Base-by-base conservation (phyloP, 2,113 vertebrate genomes). In the Orientallactaga bullata region DNA sequence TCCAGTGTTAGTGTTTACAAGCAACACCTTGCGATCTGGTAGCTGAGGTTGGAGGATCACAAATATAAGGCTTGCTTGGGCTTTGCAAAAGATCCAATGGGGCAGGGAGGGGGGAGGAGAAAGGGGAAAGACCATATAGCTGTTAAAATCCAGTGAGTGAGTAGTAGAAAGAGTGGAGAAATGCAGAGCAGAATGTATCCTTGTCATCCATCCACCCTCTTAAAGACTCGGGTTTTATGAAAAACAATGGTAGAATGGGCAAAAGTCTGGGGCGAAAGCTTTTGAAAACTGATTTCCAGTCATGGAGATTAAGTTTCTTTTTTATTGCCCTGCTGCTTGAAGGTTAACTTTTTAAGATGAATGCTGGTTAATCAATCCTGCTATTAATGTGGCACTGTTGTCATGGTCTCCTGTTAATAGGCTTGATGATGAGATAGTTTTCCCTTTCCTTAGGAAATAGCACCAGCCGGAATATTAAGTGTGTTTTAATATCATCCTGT, bases 291-390 rank as follows among this genome's bases (percentile, higher is more conserved):
- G 72, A 94, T 73, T 96, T 86, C 4, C 30, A 13, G 60, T 94
- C 84, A 91, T 81, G 61, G 88, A 96, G 96, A 91, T 93, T 77
- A 93, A 85, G 11, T 95, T 92, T 51, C 90, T n/a, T 95, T 94
- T 95, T 96, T 94, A 26, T 93, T 68, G 73, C 66, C 87, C 66
- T 94, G 78, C 51, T 95, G 4, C 93, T 97, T 51, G 77, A 88
- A 97, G 82, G 42, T 84, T 65, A 87, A 42, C 47, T 97, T 96
- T 97, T 97, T 51, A 89, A 94, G 94, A 93, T 91, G 39, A 92
- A 90, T 94, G 77, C 47, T 8, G 39, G 87, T 95, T 97, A 94
- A 92, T 94, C 47, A 88, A 65, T 47, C 20, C 58, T 96, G 74
- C 65, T 84, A 51, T 89, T 97, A 95, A 94, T 95, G 13, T 91